Evolutionary conservation across 2,888 invertebrate species (phyloP).

Genomic region (Salticus scenicus): DNA sequence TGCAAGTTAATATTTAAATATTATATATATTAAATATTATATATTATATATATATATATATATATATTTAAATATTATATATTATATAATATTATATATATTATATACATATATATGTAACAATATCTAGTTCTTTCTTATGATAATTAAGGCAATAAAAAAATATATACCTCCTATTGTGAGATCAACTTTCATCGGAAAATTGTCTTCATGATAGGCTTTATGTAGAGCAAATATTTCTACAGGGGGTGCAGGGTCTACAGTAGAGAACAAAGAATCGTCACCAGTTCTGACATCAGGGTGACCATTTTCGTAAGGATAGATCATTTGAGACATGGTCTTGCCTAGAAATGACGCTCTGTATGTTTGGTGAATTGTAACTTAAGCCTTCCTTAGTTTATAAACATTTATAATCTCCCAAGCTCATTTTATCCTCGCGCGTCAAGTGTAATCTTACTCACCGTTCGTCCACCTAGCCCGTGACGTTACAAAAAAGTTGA

Average conservation of each 20-base stretch:
- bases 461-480: background rate
- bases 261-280: constrained; percentile 79
- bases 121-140: no score
- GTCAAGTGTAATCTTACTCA: background rate
- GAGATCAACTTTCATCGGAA: constrained; percentile 91
- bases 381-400: background rate
- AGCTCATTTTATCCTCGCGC: constrained; percentile 15
- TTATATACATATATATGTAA: no score
- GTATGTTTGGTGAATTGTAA: background rate
- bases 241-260: constrained; percentile 89
- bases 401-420: background rate
- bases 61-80: no score
- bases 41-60: no score
- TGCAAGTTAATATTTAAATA: no score
- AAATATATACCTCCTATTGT: constrained; percentile 98
- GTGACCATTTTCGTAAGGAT: constrained; percentile 64
- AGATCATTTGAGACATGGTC: constrained; percentile 46
- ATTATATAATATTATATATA: no score
- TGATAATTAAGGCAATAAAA: no score
- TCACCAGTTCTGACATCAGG: constrained; percentile 60
- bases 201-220: constrained; percentile 80
- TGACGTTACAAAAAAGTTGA: background rate
- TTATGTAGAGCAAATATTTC: constrained; percentile 93
- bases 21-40: no score
- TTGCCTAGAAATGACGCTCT: background rate